Conservation (phyloP, 1,140 invertebrate genomes). For the Caenorhabditis elegans region DNA sequence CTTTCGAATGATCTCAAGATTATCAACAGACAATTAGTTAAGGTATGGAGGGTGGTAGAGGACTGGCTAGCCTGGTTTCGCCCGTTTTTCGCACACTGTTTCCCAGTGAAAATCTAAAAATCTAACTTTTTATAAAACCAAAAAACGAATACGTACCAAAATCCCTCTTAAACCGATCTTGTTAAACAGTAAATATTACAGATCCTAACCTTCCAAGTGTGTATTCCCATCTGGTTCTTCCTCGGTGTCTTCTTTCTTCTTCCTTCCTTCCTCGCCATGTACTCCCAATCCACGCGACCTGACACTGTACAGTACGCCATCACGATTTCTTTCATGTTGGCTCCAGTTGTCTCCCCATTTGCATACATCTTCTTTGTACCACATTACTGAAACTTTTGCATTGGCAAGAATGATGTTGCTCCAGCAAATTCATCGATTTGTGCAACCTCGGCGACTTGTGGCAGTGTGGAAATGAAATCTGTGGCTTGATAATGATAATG, state of each 20-base stretch:
- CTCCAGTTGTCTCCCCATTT: neutral
- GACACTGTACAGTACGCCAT: conserved; percentile 4
- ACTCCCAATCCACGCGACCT: neutral
- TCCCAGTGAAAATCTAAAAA: no score
- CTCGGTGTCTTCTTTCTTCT: conserved; percentile 7
- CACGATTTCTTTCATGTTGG: neutral
- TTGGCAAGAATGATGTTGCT: neutral
- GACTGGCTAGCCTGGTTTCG: no score
- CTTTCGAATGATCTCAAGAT: neutral
- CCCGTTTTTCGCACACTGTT: no score
- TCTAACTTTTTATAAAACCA: no score
- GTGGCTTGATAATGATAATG: neutral
- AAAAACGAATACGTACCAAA: no score
- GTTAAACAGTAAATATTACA: no score
- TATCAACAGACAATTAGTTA: neutral
- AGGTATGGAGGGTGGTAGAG: neutral
- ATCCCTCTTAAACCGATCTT: no score
- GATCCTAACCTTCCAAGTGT: conserved; percentile 1
- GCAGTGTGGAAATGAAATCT: neutral
- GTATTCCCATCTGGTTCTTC: neutral
- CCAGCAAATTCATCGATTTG: no score
- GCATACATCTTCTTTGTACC: conserved; percentile 1
- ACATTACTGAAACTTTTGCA: neutral
- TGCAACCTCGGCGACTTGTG: neutral
- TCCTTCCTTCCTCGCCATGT: neutral